Conservation (phyloP, 2,888 invertebrate genomes). For the Drosophila neoperkinsi region DNA sequence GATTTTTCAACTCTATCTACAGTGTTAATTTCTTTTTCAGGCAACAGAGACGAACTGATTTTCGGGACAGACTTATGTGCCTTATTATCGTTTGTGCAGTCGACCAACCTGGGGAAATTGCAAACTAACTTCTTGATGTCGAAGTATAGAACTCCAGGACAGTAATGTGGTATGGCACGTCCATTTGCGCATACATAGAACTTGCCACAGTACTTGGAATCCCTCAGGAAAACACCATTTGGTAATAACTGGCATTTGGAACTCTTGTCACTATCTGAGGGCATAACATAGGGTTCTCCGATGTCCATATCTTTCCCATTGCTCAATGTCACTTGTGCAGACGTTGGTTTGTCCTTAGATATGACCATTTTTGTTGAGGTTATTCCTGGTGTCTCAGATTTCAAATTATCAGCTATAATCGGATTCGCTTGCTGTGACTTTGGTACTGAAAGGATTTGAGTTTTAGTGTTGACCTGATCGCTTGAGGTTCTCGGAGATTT, state of each 20-base stretch:
- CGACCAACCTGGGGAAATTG: slow-evolving; percentile 59
- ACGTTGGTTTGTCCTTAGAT: background rate
- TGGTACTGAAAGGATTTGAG: background rate
- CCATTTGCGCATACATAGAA: slow-evolving; percentile 64
- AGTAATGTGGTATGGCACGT: slow-evolving; percentile 36
- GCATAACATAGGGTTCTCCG: background rate
- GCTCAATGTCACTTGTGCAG: background rate
- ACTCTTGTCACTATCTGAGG: background rate
- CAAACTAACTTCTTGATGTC: slow-evolving; percentile 52
- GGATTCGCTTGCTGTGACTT: background rate
- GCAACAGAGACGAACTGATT: background rate
- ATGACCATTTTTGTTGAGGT: background rate
- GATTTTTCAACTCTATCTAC: background rate
- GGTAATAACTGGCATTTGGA: slow-evolving; percentile 24
- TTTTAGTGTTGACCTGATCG: background rate
- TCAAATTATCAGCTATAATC: background rate
- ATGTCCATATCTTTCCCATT: background rate
- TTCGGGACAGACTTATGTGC: background rate
- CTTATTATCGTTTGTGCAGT: slow-evolving; percentile 41
- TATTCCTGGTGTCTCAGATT: background rate
- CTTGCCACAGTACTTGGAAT: slow-evolving; percentile 31
- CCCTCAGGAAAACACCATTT: slow-evolving; percentile 56
- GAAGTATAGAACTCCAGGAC: slow-evolving; percentile 55
- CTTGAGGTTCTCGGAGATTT: background rate
- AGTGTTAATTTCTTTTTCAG: background rate